These are phyloP conservation scores for Zeus faber DNA, from an alignment of 2,113 vertebrate species.

Conservation along the genomic window DNA sequence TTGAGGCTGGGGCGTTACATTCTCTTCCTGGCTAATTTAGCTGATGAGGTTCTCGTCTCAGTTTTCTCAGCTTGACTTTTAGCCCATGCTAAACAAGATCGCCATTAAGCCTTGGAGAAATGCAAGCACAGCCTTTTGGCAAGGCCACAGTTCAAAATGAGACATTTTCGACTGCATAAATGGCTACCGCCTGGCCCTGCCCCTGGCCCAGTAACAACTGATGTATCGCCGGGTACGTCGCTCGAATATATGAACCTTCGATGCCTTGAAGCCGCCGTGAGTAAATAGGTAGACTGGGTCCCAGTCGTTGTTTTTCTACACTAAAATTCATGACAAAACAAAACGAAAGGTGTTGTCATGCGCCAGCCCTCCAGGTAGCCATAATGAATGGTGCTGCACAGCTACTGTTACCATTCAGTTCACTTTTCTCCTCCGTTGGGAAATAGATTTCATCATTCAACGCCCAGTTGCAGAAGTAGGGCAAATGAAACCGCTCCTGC, in stretches of 20 bases:
- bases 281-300: slow-evolving; percentile 53
- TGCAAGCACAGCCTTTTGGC: slow-evolving; percentile 32
- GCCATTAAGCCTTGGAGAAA: slow-evolving; percentile 21
- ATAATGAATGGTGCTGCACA: slow-evolving; percentile 37
- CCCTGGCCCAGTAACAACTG: slow-evolving; percentile 39
- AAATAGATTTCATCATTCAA: slow-evolving; percentile 49
- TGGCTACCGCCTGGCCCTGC: slow-evolving; percentile 13
- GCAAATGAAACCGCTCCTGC: too few relatives aligned
- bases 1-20: too few relatives aligned
- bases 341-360: slow-evolving; percentile 51
- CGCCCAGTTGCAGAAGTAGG: too few relatives aligned
- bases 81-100: slow-evolving; percentile 31
- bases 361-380: slow-evolving; percentile 48
- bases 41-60: slow-evolving; percentile 14
- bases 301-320: slow-evolving; percentile 17
- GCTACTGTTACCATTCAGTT: slow-evolving; percentile 33
- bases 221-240: slow-evolving; percentile 40
- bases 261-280: slow-evolving; percentile 46
- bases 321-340: slow-evolving; percentile 57
- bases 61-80: slow-evolving; percentile 40
- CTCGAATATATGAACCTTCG: slow-evolving; percentile 49
- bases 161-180: slow-evolving; percentile 47
- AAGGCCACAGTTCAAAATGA: slow-evolving; percentile 26
- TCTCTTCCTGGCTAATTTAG: too few relatives aligned
- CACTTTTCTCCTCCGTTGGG: slow-evolving; percentile 20